A percentile compares a stretch with the other conserved stretches of the same genome.
Evolutionary conservation across 2,797 vertebrate genomes (phyloP).

Genomic region (Lemur catta): DNA sequence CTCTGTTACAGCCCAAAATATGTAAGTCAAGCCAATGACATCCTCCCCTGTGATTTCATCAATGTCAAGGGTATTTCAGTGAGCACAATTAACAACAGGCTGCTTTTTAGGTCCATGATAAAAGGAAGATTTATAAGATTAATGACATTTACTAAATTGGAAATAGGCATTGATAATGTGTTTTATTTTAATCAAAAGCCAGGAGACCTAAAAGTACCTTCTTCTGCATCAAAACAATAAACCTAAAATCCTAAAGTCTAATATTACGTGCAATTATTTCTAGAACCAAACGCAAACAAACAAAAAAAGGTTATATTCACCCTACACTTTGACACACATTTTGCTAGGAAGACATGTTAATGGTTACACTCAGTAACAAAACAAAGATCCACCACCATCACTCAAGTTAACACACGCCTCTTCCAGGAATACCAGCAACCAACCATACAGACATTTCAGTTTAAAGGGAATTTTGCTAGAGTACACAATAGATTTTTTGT

Average conservation of each 20-base stretch:
- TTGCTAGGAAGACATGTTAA: background rate
- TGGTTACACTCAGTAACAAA: background rate
- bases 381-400: background rate
- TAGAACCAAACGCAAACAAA: background rate
- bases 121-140: background rate
- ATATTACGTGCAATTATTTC: background rate
- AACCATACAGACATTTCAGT: background rate
- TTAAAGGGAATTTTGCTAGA: background rate
- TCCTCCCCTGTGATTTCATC: background rate
- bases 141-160: background rate
- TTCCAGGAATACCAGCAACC: background rate
- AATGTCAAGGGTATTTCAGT: background rate
- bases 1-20: background rate
- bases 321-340: background rate
- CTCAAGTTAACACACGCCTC: background rate
- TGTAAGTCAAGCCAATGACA: background rate
- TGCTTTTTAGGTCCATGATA: background rate
- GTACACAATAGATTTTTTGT: background rate
- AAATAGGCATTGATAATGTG: background rate
- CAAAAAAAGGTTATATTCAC: background rate
- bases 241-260: background rate
- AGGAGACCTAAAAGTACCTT: background rate
- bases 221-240: conserved; percentile 2
- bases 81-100: background rate
- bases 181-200: conserved; percentile 13